Percentiles rank a stretch among this genome's conserved stretches.
These are phyloP conservation scores for Rhodophaea formosa DNA, from an alignment of 2,888 invertebrate species.

Conservation along the genomic window DNA sequence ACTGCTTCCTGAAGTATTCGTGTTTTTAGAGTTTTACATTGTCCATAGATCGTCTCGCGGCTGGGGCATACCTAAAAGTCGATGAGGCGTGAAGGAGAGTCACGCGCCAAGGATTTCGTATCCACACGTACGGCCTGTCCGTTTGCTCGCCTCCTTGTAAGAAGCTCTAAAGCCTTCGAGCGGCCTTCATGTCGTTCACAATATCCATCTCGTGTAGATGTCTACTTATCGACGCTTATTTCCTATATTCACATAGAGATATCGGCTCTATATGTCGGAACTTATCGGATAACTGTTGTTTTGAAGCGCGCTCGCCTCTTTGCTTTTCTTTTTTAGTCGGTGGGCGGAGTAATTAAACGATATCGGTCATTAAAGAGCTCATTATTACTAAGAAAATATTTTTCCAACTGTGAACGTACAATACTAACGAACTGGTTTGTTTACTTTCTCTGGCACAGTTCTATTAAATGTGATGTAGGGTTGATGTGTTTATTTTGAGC, in stretches of 20 bases:
- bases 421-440: slow-evolving; percentile 23
- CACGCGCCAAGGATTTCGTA: slow-evolving; percentile 71
- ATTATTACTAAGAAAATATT: slow-evolving; percentile 25
- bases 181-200: slow-evolving; percentile 25
- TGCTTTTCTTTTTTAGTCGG: neutral
- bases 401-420: slow-evolving; percentile 23
- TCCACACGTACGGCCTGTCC: slow-evolving; percentile 55
- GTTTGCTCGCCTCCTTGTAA: slow-evolving; percentile 30
- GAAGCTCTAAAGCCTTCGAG: slow-evolving; percentile 30
- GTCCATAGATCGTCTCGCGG: slow-evolving; percentile 57
- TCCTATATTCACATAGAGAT: slow-evolving; percentile 12
- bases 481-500: slow-evolving; percentile 33
- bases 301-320: neutral
- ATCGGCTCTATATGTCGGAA: slow-evolving; percentile 4
- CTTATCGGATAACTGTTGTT: slow-evolving; percentile 13
- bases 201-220: slow-evolving; percentile 18
- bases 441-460: slow-evolving; percentile 26
- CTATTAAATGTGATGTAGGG: slow-evolving; percentile 27
- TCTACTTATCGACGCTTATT: slow-evolving; percentile 18
- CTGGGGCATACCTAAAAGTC: slow-evolving; percentile 66
- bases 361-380: slow-evolving; percentile 24
- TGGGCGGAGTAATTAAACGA: slow-evolving; percentile 16
- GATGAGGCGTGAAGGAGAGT: slow-evolving; percentile 71
- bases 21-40: slow-evolving; percentile 51
- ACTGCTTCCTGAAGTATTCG: slow-evolving; percentile 46